Evolutionary conservation across 2,113 vertebrate species (phyloP).

Genomic region (Neotragus moschatus): DNA sequence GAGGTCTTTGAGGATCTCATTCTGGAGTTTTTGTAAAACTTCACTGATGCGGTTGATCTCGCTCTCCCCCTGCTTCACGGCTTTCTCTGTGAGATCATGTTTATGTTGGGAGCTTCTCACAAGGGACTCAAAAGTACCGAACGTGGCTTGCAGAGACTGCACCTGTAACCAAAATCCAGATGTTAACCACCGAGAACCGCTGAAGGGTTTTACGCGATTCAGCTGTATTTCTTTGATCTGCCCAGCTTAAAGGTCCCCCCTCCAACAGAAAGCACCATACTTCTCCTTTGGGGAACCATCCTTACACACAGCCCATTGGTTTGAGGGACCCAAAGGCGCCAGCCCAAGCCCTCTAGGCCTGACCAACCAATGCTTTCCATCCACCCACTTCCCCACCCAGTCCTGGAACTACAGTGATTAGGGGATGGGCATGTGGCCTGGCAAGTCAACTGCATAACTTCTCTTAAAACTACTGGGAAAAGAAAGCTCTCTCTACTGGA

Average conservation of each 20-base stretch:
- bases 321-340: neutral
- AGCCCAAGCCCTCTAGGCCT: neutral
- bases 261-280: neutral
- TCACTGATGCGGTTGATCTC: constrained; percentile 91
- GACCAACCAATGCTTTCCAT: neutral
- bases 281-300: neutral
- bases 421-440: neutral
- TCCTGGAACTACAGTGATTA: neutral
- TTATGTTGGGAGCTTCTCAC: constrained; percentile 86
- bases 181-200: constrained; percentile 9
- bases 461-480: neutral
- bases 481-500: neutral
- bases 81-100: constrained; percentile 83
- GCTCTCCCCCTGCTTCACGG: constrained; percentile 87
- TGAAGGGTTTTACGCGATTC: rapidly evolving
- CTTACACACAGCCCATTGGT: neutral
- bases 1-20: constrained; percentile 91
- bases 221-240: neutral
- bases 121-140: constrained; percentile 87
- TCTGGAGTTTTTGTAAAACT: constrained; percentile 94
- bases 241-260: neutral
- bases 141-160: constrained; percentile 82
- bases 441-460: neutral
- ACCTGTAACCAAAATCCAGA: constrained; percentile 81
- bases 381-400: neutral